These are phyloP conservation scores for Lepidurus arcticus DNA, from an alignment of 1,140 invertebrate species.

Conservation along the genomic window DNA sequence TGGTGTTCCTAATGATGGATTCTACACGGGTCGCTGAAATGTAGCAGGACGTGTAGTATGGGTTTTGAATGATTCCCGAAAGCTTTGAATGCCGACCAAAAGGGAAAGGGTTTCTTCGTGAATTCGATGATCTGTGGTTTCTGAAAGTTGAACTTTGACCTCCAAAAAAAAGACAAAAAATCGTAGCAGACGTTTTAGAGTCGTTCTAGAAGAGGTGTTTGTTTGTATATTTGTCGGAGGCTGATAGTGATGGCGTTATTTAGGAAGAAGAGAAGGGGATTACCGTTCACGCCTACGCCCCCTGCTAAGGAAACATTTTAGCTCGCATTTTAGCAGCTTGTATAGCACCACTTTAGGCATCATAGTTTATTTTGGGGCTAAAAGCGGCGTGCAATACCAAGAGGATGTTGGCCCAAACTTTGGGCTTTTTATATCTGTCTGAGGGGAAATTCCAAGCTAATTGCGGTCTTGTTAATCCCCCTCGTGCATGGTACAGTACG, in stretches of 20 bases:
- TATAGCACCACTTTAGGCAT: not conserved
- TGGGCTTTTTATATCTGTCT: not conserved
- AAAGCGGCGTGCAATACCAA: not conserved
- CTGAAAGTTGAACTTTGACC: not conserved
- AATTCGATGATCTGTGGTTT: not conserved
- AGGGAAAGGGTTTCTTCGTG: not conserved
- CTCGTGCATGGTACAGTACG: not conserved
- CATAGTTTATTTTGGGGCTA: not conserved
- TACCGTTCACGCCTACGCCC: not conserved
- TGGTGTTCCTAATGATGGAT: slow-evolving; percentile 1
- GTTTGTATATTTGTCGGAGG: not conserved
- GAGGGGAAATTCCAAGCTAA: not conserved
- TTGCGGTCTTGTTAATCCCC: not conserved
- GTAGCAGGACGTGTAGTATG: not conserved
- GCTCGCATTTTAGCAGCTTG: too few species aligned
- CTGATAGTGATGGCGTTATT: not conserved
- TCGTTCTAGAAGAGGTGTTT: not conserved
- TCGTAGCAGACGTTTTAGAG: not conserved
- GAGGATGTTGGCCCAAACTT: not conserved
- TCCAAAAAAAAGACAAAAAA: not conserved
- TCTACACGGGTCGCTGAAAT: not conserved
- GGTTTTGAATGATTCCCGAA: not conserved
- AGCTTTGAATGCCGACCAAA: not conserved
- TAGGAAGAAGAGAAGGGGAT: not conserved
- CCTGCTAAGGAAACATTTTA: too few species aligned